Base-by-base conservation (phyloP, 1,140 invertebrate genomes). In the Diploscapter pachys region DNA sequence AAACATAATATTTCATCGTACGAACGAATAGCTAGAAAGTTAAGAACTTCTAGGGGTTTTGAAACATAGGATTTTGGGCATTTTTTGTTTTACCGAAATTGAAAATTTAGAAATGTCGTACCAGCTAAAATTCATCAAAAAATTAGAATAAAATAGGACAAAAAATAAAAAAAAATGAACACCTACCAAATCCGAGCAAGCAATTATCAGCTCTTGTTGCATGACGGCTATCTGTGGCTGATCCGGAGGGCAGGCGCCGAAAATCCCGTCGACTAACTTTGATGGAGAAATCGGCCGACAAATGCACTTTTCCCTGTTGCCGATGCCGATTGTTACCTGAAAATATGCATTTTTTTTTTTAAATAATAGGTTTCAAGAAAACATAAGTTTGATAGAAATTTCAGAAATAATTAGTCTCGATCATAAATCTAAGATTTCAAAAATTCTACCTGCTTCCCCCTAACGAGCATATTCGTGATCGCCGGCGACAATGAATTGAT, bases 401-500 rank as follows among this genome's bases (percentile, higher is more conserved):
- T 1, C 0, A 31, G 31, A 31, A 31, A 31, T 31, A 31, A 31
- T 31, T 31, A 31, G 31, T 31, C 31, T 31, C 31, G 31, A 31
- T 1, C 31, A 31, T 31, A 31, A 31, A 31, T 1, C 31, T 31
- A 31, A 31, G 1, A 31, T 31, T 31, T 31, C 31, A 31, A 31
- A 31, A 31, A 31, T 31, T 31, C 8, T 59, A 94, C 93, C 89
- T 97, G 94, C 88, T 98, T 98, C 77, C 95, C 96, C 87, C 95
- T 92, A 31, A 98, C 96, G 50, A 99, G 88, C 73, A 98, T 92
- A 11, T 93, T 93, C 51, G 96, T 99, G 72, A 99, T 95, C 83
- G 95, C 96, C 13, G 96, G 96, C 87, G 95, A 96, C 73, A 99
- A 94, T 80, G 93, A 95, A 87, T 98, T 96, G 3, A 98, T 95